These are phyloP conservation scores for Erithacus rubecula DNA, from an alignment of 2,797 vertebrate species.

Conservation along the genomic window DNA sequence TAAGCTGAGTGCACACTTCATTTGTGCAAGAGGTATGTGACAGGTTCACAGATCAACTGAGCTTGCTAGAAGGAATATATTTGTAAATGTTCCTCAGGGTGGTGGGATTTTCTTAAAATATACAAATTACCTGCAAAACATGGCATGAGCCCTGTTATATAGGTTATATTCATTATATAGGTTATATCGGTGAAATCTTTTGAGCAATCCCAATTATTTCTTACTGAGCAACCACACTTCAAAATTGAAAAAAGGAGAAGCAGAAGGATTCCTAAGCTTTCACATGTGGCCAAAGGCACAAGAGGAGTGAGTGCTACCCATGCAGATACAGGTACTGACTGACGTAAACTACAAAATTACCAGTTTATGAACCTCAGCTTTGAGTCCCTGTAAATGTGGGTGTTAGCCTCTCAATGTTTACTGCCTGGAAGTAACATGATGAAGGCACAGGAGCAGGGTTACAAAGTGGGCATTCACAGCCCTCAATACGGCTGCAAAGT, in stretches of 20 bases:
- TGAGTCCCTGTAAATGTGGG: not conserved
- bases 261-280: not conserved
- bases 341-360: not conserved
- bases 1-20: not conserved
- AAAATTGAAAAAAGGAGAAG: not conserved
- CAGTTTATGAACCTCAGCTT: not conserved
- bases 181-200: not conserved
- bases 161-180: not conserved
- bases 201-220: not conserved
- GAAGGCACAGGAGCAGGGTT: not conserved
- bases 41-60: not conserved
- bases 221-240: not conserved
- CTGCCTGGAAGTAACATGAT: not conserved
- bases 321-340: fast-evolving
- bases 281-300: not conserved
- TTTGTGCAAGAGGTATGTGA: not conserved
- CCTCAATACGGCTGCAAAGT: not conserved
- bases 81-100: not conserved
- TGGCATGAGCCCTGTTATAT: not conserved
- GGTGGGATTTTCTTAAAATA: not conserved
- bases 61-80: not conserved
- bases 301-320: not conserved
- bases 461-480: not conserved
- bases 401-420: not conserved
- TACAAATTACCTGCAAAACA: not conserved